Evolutionary conservation across 2,797 vertebrate species (phyloP), one percentile per base, ranked within the genome.

Genomic region (Sciaenops ocellatus): DNA sequence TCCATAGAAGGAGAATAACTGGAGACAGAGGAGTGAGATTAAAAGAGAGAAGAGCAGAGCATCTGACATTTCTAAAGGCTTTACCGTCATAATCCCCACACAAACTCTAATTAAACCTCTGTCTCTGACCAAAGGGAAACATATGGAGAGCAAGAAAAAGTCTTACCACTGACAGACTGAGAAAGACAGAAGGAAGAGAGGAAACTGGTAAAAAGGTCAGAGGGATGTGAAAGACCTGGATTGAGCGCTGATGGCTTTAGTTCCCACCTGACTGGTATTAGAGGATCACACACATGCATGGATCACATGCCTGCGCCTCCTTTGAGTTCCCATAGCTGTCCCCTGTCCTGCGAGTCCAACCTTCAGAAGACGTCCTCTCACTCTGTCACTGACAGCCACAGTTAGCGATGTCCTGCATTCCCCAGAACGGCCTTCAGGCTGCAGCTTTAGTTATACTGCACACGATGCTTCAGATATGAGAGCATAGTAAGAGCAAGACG

Each of bases 261-360:
- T 48, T 20, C 24, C 15, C 77, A 64, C 69, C 69, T 74, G 76
- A 82, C 69, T 85, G 34, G 51, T 50, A 72, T 82, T 75, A 82
- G 34, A 68, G 46, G 52, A 44, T 67, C 66, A 47, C 55, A 44
- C 1, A 52, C 69, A 4, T 17, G 4, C 11, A 63, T 55, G 24
- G 30, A 22, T 75, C 52, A 60, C 67, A 60, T 76, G 54, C 20
- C 13, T 2, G 2, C 61, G 17, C 57, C 51, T 68, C 63, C 54
- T 5, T 26, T 26, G 2, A 18, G 34, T 67, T 57, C 55, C 51
- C 51, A 74, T 38, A 24, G 22, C 64, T 63, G 54, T 38, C 55
- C 22, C 22, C 28, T 10, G 18, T 52, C 10, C 22, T 30, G 1
- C 28, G n/a, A 42, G 48, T 6, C 38, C 10, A 59, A 52, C 24